Evolutionary conservation across 2,113 vertebrate species (phyloP), one percentile per base, ranked within the genome.

Genomic region (Prionailurus viverrinus): DNA sequence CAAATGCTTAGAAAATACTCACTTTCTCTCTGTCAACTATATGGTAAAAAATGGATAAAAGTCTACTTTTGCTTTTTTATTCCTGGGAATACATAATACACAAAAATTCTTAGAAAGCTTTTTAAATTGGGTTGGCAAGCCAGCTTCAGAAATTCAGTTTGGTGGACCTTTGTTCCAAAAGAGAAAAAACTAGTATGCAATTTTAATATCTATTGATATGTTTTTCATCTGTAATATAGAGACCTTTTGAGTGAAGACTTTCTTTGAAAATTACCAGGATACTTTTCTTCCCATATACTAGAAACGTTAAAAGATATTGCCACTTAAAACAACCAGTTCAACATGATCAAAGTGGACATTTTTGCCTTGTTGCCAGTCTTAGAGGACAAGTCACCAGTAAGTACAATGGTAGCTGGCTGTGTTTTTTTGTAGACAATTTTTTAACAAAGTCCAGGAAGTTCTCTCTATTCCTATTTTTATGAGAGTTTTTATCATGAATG

Each of bases 1-100:
- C 25, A 74, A 86, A 68, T 61, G 7, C 82, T 91, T 96, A 87
- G 33, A 95, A 96, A 93, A 79, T 53, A 96, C 73, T 97, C 39
- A 81, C 33, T 91, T 87, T 18, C 21, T 90, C 53, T 88, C 21
- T 76, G 3, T 39, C 84, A 58, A 84, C 5, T 31, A 84, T 48
- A 96, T 78, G 41, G 84, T 78, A 14, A 85, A 93, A 89, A 94
- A 87, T 27, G 95, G 23, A 90, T 89, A 78, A 86, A 93, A 84
- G 31, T 74, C 27, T n/a, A 68, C 63, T 61, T 95, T 61, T 78
- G 7, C 3, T 94, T 94, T 91, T 91, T 93, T 84, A 80, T 88
- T 94, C 9, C 29, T 92, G 10, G 48, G 41, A 9, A 25, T 78
- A 71, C 13, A 65, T 51, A 18, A 85, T 80, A 85, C 94, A 41